Conservation (phyloP, 2,888 invertebrate genomes). For the Callyntrura sp. region DNA sequence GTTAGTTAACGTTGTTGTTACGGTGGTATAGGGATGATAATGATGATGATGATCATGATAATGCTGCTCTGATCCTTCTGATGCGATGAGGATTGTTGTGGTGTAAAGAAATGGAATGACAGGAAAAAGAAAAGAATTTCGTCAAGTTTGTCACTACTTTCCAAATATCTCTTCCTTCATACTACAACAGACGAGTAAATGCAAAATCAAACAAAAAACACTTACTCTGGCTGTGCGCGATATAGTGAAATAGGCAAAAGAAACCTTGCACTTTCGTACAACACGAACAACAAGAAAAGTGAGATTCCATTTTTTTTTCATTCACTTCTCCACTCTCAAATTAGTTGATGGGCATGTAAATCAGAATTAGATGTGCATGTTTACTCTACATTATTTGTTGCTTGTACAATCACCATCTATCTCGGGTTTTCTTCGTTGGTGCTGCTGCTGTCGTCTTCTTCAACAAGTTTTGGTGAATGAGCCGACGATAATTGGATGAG, state of each 20-base stretch:
- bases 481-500: slow-evolving; percentile 77
- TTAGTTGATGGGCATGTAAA: slow-evolving; percentile 78
- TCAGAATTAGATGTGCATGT: slow-evolving; percentile 78
- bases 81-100: not conserved
- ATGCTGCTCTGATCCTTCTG: no score
- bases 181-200: no score
- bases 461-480: slow-evolving; percentile 61
- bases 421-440: not conserved
- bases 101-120: slow-evolving; percentile 31
- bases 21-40: not conserved
- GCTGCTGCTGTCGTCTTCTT: not conserved
- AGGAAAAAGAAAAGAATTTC: slow-evolving; percentile 36
- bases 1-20: slow-evolving; percentile 1
- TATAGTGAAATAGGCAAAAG: not conserved
- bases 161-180: not conserved
- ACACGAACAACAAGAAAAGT: slow-evolving; percentile 59
- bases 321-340: slow-evolving; percentile 58
- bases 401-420: slow-evolving; percentile 32
- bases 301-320: slow-evolving; percentile 39
- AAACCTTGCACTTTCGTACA: slow-evolving; percentile 12
- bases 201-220: no score
- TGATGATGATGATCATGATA: no score
- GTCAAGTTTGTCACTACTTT: slow-evolving; percentile 57
- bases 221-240: not conserved
- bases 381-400: slow-evolving; percentile 55